Evolutionary conservation across 1,140 invertebrate species (phyloP), one percentile per base, ranked within the genome.

Genomic region (Drosophila kikkawai): DNA sequence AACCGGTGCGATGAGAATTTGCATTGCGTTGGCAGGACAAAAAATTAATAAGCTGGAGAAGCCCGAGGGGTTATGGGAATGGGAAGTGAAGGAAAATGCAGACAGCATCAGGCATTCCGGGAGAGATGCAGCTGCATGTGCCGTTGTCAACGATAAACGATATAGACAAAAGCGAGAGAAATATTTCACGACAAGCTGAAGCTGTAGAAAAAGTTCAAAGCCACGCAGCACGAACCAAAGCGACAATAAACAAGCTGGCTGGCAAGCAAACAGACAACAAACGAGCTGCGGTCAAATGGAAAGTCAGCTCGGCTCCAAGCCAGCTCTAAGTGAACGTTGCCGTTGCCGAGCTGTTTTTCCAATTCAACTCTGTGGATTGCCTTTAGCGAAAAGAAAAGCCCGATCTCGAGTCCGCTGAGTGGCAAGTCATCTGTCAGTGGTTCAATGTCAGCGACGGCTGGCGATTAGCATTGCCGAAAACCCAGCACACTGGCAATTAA

Each of bases 231-330:
- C 79, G 68, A 82, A 77, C 80, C 81, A 80, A 84, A 68, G 66
- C 53, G 57, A 82, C 58, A 73, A 80, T 60, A 81, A 79, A 70
- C 84, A 80, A 75, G 77, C 81, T 79, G 73, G 47, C 41, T 53
- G 51, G 53, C 36, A 56, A 57, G 36, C 67, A 53, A 58, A 78
- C 51, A 75, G 65, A 37, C 48, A 69, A 64, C 70, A 65, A 79
- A 64, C 84, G 65, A 66, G 85, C 81, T 84, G 80, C 85, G 80
- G 85, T 90, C 84, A 90, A 88, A 88, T 81, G 80, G 84, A 88
- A 88, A 88, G 84, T 88, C 81, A 88, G 71, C 77, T 84, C 73
- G 19, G 37, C 36, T 56, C 19, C 34, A 55, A 55, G 53, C 19
- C 45, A 50, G 37, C 51, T 57, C 26, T 11, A 50, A 69, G 78